A percentile compares a stretch with the other conserved stretches of the same genome.
phyloP scores from a whole-genome alignment of 2,797 vertebrate genomes.

The Sebastes iracundus region DNA sequence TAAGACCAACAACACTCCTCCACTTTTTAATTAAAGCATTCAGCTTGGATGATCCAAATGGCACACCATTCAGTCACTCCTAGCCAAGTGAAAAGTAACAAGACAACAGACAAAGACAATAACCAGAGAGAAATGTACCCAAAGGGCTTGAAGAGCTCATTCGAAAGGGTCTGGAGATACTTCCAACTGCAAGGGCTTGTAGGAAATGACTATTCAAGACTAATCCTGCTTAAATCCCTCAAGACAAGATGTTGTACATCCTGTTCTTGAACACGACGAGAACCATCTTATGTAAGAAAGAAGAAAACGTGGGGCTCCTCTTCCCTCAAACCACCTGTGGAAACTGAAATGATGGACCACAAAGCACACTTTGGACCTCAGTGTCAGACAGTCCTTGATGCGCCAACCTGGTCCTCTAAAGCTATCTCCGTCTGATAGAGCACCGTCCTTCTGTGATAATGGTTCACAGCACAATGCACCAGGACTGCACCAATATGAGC shows the following conservation, averaged over 20 bases:
- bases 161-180: too few species aligned
- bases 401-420: neutral
- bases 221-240: neutral
- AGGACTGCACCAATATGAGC: neutral
- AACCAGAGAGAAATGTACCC: neutral
- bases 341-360: neutral
- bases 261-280: neutral
- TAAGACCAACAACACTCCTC: neutral
- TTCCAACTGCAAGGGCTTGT: neutral
- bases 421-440: neutral
- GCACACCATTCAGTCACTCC: neutral
- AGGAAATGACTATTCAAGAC: neutral
- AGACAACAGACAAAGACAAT: constrained; percentile 4
- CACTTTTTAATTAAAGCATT: neutral
- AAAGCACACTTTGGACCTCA: neutral
- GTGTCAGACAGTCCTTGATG: neutral
- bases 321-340: neutral
- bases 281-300: neutral
- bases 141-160: neutral
- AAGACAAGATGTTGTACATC: neutral
- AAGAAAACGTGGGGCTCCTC: neutral
- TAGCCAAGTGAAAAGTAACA: neutral
- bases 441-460: neutral
- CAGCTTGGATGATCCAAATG: neutral
- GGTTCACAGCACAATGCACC: neutral